Evolutionary conservation across 2,797 vertebrate species (phyloP).

Genomic region (Eremophila alpestris): DNA sequence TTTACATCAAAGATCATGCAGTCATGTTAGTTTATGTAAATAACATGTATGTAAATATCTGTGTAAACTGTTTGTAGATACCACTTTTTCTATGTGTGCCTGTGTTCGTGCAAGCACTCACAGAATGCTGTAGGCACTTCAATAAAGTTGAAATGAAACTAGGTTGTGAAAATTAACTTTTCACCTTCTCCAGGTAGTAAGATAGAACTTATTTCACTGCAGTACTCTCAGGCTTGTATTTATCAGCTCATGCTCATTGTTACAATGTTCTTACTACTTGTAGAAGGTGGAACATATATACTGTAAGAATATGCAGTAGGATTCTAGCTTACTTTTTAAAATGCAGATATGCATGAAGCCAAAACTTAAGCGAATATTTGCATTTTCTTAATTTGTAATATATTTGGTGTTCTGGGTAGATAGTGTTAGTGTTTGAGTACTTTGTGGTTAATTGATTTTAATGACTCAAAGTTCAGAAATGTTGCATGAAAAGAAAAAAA

Average conservation of each 20-base stretch:
- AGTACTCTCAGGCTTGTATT: conserved; percentile 14
- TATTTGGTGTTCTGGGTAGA: conserved; percentile 53
- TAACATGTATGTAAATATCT: conserved; percentile 73
- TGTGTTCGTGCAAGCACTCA: conserved; percentile 67
- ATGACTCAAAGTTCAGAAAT: conserved; percentile 53
- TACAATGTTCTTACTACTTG: conserved; percentile 45
- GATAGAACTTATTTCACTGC: conserved; percentile 19
- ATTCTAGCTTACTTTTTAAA: conserved; percentile 51
- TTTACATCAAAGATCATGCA: conserved; percentile 67
- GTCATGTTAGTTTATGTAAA: conserved; percentile 68
- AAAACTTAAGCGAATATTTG: conserved; percentile 54
- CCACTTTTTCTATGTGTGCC: conserved; percentile 71
- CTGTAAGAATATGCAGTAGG: conserved; percentile 44
- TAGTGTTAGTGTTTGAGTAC: conserved; percentile 38
- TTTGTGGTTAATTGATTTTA: conserved; percentile 44
- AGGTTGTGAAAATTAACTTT: conserved; percentile 63
- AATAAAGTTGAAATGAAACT: conserved; percentile 67
- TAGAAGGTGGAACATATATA: conserved; percentile 62
- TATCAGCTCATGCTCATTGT: conserved; percentile 24
- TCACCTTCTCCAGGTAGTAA: conserved; percentile 69
- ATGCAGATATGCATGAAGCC: conserved; percentile 53
- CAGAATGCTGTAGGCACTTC: conserved; percentile 68
- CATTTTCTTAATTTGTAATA: conserved; percentile 61
- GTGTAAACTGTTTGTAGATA: conserved; percentile 73
- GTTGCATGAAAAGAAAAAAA: conserved; percentile 51